These are phyloP conservation scores for Toxotes chatareus DNA, from an alignment of 2,113 vertebrate species.

Conservation along the genomic window DNA sequence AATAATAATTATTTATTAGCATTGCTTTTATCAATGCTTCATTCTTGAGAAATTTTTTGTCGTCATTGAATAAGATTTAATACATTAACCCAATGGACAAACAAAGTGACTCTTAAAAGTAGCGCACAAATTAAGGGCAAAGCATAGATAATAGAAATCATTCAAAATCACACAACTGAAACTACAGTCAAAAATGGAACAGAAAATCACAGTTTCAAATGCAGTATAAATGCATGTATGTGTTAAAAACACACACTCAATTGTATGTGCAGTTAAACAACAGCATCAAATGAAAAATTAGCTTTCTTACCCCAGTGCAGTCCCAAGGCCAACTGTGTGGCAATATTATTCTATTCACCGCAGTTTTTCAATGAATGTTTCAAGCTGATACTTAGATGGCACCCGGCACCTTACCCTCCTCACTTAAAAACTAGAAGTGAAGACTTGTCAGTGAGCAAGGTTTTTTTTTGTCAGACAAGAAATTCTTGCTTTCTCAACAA, in stretches of 20 bases:
- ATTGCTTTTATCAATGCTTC: background rate
- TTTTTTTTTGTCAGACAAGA: background rate
- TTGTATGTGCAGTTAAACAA: background rate
- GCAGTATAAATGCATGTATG: background rate
- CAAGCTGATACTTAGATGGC: background rate
- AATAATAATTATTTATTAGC: background rate
- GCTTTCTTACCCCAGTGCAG: constrained; percentile 45
- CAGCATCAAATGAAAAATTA: background rate
- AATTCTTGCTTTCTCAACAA: constrained; percentile 15
- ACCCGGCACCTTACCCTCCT: background rate
- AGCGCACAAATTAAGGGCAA: background rate
- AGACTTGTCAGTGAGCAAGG: background rate
- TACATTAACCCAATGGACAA: background rate
- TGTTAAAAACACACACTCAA: background rate
- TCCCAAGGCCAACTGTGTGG: constrained; percentile 18
- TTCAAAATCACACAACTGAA: background rate
- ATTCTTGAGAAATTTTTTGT: background rate
- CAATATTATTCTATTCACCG: background rate
- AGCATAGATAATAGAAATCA: background rate
- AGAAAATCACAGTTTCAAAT: background rate
- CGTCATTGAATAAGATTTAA: background rate
- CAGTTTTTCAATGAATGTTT: background rate
- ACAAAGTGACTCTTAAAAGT: background rate
- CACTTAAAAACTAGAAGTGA: constrained; percentile 8
- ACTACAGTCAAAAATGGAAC: background rate